Conservation (phyloP, 1,140 invertebrate genomes). For the Notospermus geniculatus region DNA sequence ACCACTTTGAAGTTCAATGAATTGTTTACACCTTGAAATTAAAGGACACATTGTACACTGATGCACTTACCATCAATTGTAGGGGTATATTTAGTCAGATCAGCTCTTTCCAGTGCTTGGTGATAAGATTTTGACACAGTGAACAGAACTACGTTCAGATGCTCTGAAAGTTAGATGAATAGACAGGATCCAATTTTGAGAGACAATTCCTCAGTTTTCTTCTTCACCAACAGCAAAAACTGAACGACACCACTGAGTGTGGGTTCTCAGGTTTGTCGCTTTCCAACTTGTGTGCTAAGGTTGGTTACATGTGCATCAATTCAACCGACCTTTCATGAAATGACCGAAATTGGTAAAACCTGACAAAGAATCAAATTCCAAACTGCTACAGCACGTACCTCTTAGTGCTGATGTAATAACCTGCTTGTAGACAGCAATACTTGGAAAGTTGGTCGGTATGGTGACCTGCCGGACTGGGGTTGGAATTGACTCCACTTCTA, state of each 20-base stretch:
- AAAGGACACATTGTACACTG: no score
- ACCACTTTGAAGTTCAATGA: no score
- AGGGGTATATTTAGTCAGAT: constrained; percentile 22
- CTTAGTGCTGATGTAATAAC: constrained; percentile 32
- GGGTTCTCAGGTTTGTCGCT: no score
- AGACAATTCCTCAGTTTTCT: no score
- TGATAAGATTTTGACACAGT: constrained; percentile 34
- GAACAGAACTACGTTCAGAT: constrained; percentile 43
- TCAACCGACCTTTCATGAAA: no score
- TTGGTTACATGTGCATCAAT: no score
- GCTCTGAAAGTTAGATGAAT: constrained; percentile 30
- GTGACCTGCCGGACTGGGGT: constrained; percentile 24
- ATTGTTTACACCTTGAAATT: no score
- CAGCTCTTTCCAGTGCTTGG: constrained; percentile 30
- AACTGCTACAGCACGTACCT: constrained; percentile 24
- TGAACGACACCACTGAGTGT: constrained; percentile 4
- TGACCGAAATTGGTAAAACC: background rate
- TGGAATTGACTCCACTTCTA: constrained; percentile 25
- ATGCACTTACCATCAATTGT: constrained; percentile 7
- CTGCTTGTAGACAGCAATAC: constrained; percentile 31
- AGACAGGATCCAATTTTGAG: background rate
- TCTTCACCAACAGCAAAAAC: background rate
- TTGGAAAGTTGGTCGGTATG: constrained; percentile 32
- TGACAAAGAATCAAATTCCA: background rate
- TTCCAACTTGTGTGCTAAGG: no score